Evolutionary conservation across 92 coral and sea anemone genomes (phyloP).

Genomic region (Epizoanthus fatuus): DNA sequence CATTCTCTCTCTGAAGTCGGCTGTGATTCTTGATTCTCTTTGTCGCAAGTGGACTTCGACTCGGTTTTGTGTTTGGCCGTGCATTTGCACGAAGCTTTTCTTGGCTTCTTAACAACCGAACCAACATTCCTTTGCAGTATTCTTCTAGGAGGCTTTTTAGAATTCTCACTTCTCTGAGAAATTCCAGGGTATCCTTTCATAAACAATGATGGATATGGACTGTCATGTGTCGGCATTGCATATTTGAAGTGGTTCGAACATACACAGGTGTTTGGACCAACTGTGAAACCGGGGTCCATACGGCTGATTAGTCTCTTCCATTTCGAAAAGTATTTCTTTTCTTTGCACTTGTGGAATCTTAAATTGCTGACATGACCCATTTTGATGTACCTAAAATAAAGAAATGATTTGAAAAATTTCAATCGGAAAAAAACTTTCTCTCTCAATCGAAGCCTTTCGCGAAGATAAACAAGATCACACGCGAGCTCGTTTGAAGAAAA

Average conservation of each 20-base stretch:
- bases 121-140: background rate
- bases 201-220: background rate
- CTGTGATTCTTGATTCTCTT: no score
- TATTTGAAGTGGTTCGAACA: conserved; percentile 13
- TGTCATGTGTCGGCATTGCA: background rate
- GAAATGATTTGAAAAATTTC: background rate
- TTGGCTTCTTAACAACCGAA: conserved; percentile 5
- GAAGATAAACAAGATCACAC: no score
- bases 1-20: no score
- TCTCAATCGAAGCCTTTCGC: no score
- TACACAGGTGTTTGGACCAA: background rate
- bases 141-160: background rate
- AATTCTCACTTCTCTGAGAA: background rate
- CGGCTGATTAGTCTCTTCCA: conserved; percentile 8
- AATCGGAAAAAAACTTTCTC: no score
- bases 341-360: background rate
- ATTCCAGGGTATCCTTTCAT: conserved; percentile 28
- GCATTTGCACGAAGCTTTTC: no score
- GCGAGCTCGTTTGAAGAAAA: background rate
- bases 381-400: background rate
- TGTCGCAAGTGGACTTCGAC: no score
- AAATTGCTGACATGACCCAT: no score
- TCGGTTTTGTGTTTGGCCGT: no score
- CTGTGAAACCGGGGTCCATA: background rate
- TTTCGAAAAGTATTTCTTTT: background rate